Evolutionary conservation across 1,140 invertebrate genomes (phyloP).

Genomic region (Lucilia sericata): DNA sequence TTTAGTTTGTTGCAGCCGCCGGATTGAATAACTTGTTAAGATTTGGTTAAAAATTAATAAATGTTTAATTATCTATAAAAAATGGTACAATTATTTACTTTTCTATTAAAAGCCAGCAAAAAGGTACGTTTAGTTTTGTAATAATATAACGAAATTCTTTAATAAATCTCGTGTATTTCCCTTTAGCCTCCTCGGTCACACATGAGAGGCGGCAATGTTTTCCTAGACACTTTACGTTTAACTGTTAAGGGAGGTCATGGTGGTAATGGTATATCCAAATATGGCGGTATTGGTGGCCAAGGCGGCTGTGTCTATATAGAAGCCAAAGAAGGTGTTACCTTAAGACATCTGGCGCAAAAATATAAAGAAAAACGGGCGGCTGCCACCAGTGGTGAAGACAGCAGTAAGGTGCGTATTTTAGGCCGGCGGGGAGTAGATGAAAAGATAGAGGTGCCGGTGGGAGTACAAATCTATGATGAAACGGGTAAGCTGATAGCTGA

Average conservation of each 20-base stretch:
- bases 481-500: constrained; percentile 78
- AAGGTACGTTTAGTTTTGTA: constrained; percentile 47
- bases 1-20: neutral
- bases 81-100: constrained; percentile 64
- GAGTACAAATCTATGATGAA: constrained; percentile 79
- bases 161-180: neutral
- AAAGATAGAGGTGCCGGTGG: constrained; percentile 81
- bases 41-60: neutral
- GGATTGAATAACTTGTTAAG: neutral
- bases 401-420: constrained; percentile 78
- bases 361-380: constrained; percentile 70
- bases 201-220: constrained; percentile 65
- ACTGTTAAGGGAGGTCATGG: constrained; percentile 82
- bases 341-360: constrained; percentile 71
- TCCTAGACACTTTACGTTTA: constrained; percentile 80
- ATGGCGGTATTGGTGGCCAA: constrained; percentile 86
- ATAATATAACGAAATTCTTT: neutral
- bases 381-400: constrained; percentile 78
- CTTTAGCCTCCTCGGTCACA: constrained; percentile 57
- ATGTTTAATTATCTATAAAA: constrained; percentile 35
- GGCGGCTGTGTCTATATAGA: constrained; percentile 85
- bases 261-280: constrained; percentile 80
- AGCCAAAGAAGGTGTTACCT: constrained; percentile 74
- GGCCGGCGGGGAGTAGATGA: constrained; percentile 79
- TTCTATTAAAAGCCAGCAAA: constrained; percentile 60